A percentile compares a stretch with the other conserved stretches of the same genome.
Conservation (phyloP, 2,113 vertebrate genomes). For the Heliornis fulica region DNA sequence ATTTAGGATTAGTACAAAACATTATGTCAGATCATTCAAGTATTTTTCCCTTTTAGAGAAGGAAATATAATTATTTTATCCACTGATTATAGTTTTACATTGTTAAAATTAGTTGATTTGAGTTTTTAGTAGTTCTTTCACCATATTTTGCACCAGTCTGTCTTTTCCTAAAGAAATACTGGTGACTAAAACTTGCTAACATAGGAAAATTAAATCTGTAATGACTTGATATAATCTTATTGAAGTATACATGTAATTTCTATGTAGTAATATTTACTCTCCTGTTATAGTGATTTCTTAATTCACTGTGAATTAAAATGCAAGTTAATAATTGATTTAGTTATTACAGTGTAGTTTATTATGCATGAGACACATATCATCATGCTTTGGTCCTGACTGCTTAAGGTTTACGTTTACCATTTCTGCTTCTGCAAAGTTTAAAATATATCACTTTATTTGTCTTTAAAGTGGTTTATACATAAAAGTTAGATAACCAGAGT, state of each 20-base stretch:
- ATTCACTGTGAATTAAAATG: neutral
- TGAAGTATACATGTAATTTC: neutral
- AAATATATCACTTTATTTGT: neutral
- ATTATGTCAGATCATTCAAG: neutral
- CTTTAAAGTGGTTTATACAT: neutral
- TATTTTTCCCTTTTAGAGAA: neutral
- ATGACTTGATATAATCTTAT: neutral
- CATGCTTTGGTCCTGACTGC: neutral
- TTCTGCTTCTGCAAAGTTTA: neutral
- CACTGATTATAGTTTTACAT: neutral
- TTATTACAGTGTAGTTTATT: neutral
- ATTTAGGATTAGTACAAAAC: neutral
- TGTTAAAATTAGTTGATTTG: neutral
- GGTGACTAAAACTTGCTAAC: neutral
- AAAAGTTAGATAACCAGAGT: neutral
- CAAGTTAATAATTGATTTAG: neutral
- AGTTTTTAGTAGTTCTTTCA: neutral
- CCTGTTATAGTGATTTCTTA: neutral
- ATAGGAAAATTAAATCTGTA: neutral
- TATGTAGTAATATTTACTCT: neutral
- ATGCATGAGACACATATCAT: neutral
- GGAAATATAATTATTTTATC: neutral
- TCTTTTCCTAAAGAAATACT: neutral
- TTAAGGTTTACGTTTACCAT: neutral
- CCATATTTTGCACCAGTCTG: neutral